These are phyloP conservation scores for Menura novaehollandiae DNA, from an alignment of 2,113 vertebrate species.

Conservation along the genomic window DNA sequence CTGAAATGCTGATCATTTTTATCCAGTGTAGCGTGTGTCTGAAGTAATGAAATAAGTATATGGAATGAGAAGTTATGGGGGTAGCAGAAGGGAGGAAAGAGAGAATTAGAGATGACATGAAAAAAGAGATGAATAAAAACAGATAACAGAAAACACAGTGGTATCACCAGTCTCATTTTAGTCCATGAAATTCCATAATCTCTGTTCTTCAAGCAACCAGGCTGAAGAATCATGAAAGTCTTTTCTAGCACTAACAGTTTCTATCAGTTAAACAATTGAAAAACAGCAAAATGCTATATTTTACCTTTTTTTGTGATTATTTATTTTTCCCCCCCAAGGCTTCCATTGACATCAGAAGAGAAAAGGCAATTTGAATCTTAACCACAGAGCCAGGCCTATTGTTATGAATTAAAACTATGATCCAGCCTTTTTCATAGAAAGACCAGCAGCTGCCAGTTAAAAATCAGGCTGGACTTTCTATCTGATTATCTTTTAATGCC, in stretches of 20 bases:
- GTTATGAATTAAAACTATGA: not conserved
- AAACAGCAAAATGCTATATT: not conserved
- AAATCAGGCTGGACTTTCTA: not conserved
- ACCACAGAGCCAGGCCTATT: not conserved
- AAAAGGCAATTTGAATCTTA: not conserved
- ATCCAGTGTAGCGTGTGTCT: not conserved
- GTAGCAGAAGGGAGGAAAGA: not conserved
- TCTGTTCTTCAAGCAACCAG: not conserved
- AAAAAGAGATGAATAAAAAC: not conserved
- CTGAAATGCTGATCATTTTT: not conserved
- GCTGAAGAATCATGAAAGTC: not conserved
- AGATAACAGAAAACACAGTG: not conserved
- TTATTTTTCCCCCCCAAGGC: too few species aligned
- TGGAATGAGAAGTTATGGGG: not conserved
- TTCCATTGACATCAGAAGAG: not conserved
- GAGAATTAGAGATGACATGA: not conserved
- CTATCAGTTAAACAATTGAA: not conserved
- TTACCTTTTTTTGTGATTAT: not conserved
- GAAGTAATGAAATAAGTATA: not conserved
- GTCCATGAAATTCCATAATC: not conserved
- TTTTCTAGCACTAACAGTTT: not conserved
- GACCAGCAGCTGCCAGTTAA: not conserved
- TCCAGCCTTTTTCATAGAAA: not conserved
- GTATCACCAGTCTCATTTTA: not conserved
- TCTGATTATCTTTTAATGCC: not conserved